Evolutionary conservation across 2,888 invertebrate genomes (phyloP).

Genomic region (Hypena proboscidalis): DNA sequence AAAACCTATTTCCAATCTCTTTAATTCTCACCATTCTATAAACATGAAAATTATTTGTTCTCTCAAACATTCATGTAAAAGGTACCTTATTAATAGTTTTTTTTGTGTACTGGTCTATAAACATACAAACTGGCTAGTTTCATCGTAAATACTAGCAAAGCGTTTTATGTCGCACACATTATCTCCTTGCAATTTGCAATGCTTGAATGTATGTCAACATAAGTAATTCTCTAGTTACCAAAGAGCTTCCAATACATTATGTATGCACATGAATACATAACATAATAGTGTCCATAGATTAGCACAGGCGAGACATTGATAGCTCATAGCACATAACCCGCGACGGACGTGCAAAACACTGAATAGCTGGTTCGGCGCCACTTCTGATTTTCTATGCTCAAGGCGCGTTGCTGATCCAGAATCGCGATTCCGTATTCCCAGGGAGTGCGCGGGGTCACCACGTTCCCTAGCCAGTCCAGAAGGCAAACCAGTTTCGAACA

Average conservation of each 20-base stretch:
- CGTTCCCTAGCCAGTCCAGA: constrained; percentile 70
- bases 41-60: too few species aligned
- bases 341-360: constrained; percentile 62
- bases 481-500: constrained; percentile 78
- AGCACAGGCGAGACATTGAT: constrained; percentile 42
- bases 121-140: too few species aligned
- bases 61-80: too few species aligned
- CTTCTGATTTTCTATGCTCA: constrained; percentile 74
- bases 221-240: not conserved
- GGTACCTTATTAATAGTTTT: too few species aligned
- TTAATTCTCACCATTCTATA: too few species aligned
- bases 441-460: constrained; percentile 72
- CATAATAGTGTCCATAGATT: constrained; percentile 34
- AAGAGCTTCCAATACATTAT: constrained; percentile 5
- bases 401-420: constrained; percentile 64
- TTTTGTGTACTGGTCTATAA: too few species aligned
- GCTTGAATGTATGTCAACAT: not conserved
- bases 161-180: too few species aligned
- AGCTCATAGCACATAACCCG: constrained; percentile 50
- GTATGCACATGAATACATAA: constrained; percentile 10
- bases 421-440: constrained; percentile 74
- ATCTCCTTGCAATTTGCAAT: too few species aligned
- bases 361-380: constrained; percentile 73
- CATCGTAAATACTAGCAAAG: too few species aligned
- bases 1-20: too few species aligned